Evolutionary conservation across 2,888 invertebrate species (phyloP), one percentile per base, ranked within the genome.

Genomic region (Pogonocherus hispidulus): DNA sequence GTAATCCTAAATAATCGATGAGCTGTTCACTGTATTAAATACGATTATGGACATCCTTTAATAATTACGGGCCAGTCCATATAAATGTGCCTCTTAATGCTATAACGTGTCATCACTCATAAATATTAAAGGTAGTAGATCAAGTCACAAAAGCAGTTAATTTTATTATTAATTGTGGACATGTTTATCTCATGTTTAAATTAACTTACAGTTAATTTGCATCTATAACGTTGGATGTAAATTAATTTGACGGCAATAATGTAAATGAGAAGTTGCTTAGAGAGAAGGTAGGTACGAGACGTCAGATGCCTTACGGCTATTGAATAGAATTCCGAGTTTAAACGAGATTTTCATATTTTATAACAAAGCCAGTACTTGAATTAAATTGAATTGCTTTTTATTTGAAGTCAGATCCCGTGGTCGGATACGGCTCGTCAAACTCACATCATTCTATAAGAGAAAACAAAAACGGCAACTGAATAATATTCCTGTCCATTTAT

Each of bases 181-280:
- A 75, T 77, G 78, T 77, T 78, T 78, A 78, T 78, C 77, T 79
- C 78, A 71, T 77, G 76, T 78, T 79, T 74, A 78, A 79, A 79
- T 80, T 79, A 78, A 79, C 76, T 75, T 77, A 74, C 71, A 76
- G 75, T 76, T 77, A 78, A 80, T 80, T 80, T 80, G 79, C 80
- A 80, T 80, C 77, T 78, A 73, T 79, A 79, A 80, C 78, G 77
- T 76, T 72, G 63, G 76, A 76, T 72, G 70, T 79, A 78, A 80
- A 80, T 80, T 80, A 80, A 80, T 79, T 79, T 80, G 80, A 79
- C 79, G 80, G 78, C 73, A 77, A 76, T 79, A 77, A 79, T 78
- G 79, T 74, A 78, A 79, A 79, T 78, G 78, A 76, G 79, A 72
- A 78, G 67, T 68, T 69, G 66, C 41, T 35, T 37, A 62, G 52